Evolutionary conservation across 2,888 invertebrate species (phyloP).

Genomic region (Synanthedon formicaeformis): DNA sequence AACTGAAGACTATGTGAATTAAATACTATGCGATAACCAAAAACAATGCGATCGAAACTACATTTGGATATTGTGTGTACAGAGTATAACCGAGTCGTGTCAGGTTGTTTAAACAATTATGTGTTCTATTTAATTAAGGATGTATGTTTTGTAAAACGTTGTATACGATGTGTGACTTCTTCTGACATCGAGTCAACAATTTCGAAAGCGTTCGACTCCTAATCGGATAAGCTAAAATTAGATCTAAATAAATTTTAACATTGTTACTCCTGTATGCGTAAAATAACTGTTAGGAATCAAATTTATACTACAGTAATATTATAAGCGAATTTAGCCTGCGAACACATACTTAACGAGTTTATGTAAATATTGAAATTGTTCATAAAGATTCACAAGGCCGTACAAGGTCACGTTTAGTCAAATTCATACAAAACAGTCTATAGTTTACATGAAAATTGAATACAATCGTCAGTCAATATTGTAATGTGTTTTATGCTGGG

Average conservation of each 20-base stretch:
- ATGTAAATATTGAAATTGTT: conserved; percentile 43
- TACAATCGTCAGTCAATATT: conserved; percentile 25
- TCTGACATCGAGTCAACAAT: conserved; percentile 50
- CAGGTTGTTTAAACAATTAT: conserved; percentile 9
- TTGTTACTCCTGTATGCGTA: conserved; percentile 66
- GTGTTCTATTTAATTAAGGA: conserved; percentile 48
- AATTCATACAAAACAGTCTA: conserved; percentile 23
- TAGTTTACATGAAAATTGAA: conserved; percentile 27
- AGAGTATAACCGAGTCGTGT: conserved; percentile 2
- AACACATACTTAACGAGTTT: conserved; percentile 26
- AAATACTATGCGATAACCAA: too few species aligned
- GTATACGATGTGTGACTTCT: conserved; percentile 68
- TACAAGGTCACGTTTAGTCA: conserved; percentile 16
- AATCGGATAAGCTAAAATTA: conserved; percentile 50
- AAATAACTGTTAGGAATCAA: conserved; percentile 55
- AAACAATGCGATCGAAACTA: too few species aligned
- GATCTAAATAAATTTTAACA: conserved; percentile 63
- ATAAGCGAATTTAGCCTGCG: conserved; percentile 55
- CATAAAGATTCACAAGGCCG: conserved; percentile 10
- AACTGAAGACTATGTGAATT: conserved; percentile 11
- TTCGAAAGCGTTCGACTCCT: conserved; percentile 45
- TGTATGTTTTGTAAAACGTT: conserved; percentile 65
- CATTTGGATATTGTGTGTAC: conserved; percentile 1
- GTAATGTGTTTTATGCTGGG: conserved; percentile 25
- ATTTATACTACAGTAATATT: conserved; percentile 56